Conservation (phyloP, 53 echinoderm and acorn worm species). For the Astropecten irregularis region DNA sequence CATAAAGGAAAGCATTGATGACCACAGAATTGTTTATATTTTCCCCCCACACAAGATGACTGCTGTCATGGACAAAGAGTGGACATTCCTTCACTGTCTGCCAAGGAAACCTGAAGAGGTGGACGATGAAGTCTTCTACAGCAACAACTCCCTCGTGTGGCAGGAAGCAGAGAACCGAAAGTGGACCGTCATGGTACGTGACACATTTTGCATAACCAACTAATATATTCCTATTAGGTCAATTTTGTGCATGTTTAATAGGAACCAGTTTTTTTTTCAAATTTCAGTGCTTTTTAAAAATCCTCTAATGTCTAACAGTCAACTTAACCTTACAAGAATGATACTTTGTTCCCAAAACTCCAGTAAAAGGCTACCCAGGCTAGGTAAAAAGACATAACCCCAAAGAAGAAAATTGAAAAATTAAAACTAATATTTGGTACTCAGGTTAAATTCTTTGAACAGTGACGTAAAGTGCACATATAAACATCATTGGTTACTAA, state of each 20-base stretch:
- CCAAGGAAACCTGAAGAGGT: conserved; percentile 94
- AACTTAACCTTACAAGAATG: not conserved
- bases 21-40: not conserved
- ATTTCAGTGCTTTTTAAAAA: too few species aligned
- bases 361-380: too few species aligned
- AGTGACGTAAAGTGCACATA: too few species aligned
- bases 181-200: conserved; percentile 97
- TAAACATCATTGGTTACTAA: too few species aligned
- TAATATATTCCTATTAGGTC: too few species aligned
- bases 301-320: not conserved
- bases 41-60: conserved; percentile 67
- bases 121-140: conserved; percentile 93
- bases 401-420: too few species aligned
- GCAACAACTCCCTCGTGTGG: conserved; percentile 89
- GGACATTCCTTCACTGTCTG: conserved; percentile 93
- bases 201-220: not conserved
- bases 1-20: too few species aligned
- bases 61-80: conserved; percentile 73
- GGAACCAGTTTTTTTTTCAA: too few species aligned
- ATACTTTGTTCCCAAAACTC: not conserved
- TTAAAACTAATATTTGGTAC: too few species aligned
- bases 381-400: too few species aligned
- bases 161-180: conserved; percentile 92
- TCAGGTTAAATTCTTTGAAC: too few species aligned
- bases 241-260: too few species aligned